phyloP scores from a whole-genome alignment of 1,140 invertebrate genomes.

The Paraescarpia echinospica region DNA sequence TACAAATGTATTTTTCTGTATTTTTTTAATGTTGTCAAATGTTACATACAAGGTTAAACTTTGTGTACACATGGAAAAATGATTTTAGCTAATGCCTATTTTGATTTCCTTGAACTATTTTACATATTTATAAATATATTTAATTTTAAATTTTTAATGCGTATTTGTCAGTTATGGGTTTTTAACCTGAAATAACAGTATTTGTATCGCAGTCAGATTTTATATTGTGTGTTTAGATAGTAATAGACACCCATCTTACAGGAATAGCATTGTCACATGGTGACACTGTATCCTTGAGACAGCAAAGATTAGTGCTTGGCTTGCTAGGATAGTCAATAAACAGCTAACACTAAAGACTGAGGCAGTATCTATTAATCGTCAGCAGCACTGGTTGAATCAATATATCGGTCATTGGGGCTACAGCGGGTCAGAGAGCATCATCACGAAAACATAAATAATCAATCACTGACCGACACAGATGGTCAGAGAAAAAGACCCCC shows the following conservation, averaged over 20 bases:
- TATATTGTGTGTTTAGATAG: background rate
- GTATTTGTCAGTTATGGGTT: too few relatives aligned
- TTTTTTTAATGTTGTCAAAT: too few relatives aligned
- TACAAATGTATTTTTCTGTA: too few relatives aligned
- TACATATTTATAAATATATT: too few relatives aligned
- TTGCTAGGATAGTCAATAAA: background rate
- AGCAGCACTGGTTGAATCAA: background rate
- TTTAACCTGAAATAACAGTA: too few relatives aligned
- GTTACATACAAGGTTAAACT: too few relatives aligned
- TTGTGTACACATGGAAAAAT: too few relatives aligned
- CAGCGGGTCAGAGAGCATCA: background rate
- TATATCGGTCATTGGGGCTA: background rate
- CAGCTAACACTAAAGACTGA: background rate
- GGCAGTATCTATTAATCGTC: background rate
- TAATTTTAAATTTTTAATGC: too few relatives aligned
- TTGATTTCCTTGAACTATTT: too few relatives aligned
- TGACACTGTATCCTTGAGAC: background rate
- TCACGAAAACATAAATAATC: conserved; percentile 1
- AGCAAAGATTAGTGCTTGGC: background rate
- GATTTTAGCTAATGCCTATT: too few relatives aligned
- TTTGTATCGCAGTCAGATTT: too few relatives aligned
- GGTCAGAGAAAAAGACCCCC: background rate
- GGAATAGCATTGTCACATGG: background rate
- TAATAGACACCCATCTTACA: background rate
- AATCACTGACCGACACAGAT: background rate